These are phyloP conservation scores for Sula dactylatra DNA, from an alignment of 2,113 vertebrate species.

Conservation along the genomic window DNA sequence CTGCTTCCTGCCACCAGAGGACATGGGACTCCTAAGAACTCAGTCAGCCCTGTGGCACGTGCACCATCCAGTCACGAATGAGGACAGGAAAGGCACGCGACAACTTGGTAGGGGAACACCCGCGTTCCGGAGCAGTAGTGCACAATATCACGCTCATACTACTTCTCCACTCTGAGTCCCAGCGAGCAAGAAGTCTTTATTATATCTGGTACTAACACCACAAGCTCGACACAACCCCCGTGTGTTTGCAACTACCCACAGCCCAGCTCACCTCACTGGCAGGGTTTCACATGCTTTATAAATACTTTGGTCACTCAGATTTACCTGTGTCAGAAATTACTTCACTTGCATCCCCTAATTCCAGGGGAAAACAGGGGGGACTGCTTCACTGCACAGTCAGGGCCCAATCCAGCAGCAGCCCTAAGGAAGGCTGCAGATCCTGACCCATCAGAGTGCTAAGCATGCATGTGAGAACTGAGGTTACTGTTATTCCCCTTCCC, in stretches of 20 bases:
- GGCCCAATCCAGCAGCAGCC: not conserved
- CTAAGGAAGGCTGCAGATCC: not conserved
- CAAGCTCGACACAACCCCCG: no score
- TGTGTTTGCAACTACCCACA: no score
- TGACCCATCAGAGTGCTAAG: not conserved
- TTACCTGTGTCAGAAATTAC: not conserved
- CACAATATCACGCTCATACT: rapidly evolving
- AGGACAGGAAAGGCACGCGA: not conserved
- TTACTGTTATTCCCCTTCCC: not conserved
- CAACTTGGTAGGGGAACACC: rapidly evolving
- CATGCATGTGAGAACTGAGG: not conserved
- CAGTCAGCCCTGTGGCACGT: not conserved
- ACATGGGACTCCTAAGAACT: no score
- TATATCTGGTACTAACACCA: not conserved
- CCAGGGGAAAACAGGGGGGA: not conserved
- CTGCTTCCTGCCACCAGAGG: not conserved
- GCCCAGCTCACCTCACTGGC: not conserved
- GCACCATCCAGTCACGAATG: rapidly evolving
- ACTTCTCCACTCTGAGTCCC: not conserved
- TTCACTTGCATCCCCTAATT: not conserved
- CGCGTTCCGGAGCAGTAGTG: not conserved
- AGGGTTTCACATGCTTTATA: not conserved
- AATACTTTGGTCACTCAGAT: no score
- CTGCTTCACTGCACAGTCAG: not conserved
- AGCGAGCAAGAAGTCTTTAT: not conserved